A percentile compares a stretch with the other conserved stretches of the same genome.
phyloP scores from a whole-genome alignment of 2,888 invertebrate species.

The Reticulitermes lucifugus region DNA sequence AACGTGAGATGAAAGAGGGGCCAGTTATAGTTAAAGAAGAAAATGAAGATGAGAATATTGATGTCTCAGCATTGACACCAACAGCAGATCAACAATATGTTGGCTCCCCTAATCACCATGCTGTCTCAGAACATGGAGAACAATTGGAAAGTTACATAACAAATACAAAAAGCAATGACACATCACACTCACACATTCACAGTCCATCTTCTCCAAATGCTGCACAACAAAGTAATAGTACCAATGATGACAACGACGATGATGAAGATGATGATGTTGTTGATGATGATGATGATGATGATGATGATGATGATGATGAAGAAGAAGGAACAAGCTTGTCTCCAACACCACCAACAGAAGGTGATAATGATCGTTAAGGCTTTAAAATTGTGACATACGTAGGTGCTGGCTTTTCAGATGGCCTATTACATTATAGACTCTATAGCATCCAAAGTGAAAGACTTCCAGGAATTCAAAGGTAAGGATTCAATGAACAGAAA shows the following conservation, averaged over 20 bases:
- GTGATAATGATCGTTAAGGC: neutral
- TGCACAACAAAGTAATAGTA: neutral
- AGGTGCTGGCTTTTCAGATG: neutral
- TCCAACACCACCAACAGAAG: neutral
- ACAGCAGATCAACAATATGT: conserved; percentile 22
- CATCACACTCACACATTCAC: neutral
- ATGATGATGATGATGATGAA: neutral
- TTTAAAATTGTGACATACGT: neutral
- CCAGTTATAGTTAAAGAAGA: conserved; percentile 46
- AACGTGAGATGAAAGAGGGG: conserved; percentile 38
- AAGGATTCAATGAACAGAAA: neutral
- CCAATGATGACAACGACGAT: neutral
- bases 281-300: neutral
- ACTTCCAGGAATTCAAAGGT: neutral
- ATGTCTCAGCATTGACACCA: conserved; percentile 34
- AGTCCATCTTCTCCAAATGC: conserved; percentile 2
- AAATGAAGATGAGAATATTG: conserved; percentile 44
- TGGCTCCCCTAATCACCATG: conserved; percentile 28
- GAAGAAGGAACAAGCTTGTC: neutral
- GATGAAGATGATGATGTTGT: neutral
- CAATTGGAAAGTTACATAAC: neutral
- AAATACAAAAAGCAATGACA: neutral
- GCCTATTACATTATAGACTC: neutral
- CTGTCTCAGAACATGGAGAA: neutral
- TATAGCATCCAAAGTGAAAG: neutral